phyloP scores from a whole-genome alignment of 2,113 vertebrate species.

The Eulacestoma nigropectus region DNA sequence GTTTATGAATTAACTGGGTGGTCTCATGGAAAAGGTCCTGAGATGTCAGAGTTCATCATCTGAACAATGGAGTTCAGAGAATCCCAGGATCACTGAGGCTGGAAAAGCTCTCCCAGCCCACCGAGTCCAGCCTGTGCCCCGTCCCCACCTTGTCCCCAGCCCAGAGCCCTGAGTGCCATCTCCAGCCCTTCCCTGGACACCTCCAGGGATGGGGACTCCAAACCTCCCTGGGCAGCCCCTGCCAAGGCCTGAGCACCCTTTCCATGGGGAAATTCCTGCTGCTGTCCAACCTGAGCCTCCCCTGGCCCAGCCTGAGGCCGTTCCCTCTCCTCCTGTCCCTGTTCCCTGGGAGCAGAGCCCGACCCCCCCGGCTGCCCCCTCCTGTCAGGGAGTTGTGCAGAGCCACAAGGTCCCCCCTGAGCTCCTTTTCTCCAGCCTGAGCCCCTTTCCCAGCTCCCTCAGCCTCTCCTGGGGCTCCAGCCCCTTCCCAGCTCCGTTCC shows the following conservation, averaged over 20 bases:
- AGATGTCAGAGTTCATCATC: not conserved
- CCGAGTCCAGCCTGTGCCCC: rapidly evolving
- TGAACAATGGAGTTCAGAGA: not conserved
- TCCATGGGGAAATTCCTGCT: not conserved
- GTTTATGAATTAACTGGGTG: constrained; percentile 49
- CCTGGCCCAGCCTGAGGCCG: not conserved
- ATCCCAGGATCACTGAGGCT: not conserved
- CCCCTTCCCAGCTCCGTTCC: not conserved
- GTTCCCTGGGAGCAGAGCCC: not conserved
- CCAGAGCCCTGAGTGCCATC: not conserved
- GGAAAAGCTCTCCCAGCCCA: rapidly evolving
- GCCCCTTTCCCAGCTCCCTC: not conserved
- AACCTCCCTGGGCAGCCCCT: not conserved
- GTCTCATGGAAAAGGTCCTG: not conserved
- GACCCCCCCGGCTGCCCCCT: not conserved
- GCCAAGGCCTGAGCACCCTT: not conserved
- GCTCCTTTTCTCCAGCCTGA: not conserved
- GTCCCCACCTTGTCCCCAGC: not conserved
- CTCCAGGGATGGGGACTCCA: not conserved
- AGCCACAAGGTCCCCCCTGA: not conserved
- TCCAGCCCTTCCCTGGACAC: not conserved
- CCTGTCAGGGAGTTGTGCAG: not conserved
- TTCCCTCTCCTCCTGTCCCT: not conserved
- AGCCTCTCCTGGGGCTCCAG: not conserved
- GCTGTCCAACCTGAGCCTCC: not conserved